These are phyloP conservation scores for Acanthosepion lycidas DNA, from an alignment of 2,888 invertebrate genomes.

Conservation along the genomic window DNA sequence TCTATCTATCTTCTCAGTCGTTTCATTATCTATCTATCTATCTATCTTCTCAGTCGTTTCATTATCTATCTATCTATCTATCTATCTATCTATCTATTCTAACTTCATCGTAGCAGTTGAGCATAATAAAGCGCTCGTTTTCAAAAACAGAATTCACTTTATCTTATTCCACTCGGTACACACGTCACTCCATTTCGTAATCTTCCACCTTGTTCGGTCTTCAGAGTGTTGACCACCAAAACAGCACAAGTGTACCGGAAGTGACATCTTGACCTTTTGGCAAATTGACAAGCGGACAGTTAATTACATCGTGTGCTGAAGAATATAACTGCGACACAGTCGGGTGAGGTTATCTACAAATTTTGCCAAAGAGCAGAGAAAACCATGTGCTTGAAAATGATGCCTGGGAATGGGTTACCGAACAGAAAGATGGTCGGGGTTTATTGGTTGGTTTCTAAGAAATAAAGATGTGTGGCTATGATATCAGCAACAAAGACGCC, in stretches of 20 bases:
- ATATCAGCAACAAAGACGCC: background rate
- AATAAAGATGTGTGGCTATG: background rate
- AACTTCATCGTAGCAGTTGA: no score
- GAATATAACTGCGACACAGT: background rate
- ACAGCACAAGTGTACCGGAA: slow-evolving; percentile 1
- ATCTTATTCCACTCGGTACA: background rate
- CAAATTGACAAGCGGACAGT: slow-evolving; percentile 9
- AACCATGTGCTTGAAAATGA: background rate
- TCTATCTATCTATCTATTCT: background rate
- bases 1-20: background rate
- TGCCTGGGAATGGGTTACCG: background rate
- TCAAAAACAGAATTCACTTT: slow-evolving; percentile 8
- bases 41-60: background rate
- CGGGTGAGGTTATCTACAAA: background rate
- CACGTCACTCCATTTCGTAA: background rate
- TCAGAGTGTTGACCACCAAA: background rate
- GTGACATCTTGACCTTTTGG: background rate
- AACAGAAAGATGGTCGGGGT: background rate
- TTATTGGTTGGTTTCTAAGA: background rate
- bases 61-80: background rate
- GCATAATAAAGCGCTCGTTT: background rate
- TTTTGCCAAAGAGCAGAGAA: background rate
- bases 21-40: background rate
- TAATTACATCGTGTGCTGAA: background rate
- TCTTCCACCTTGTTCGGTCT: background rate